These are phyloP conservation scores for Micromesistius poutassou DNA, from an alignment of 2,797 vertebrate genomes.

Conservation along the genomic window DNA sequence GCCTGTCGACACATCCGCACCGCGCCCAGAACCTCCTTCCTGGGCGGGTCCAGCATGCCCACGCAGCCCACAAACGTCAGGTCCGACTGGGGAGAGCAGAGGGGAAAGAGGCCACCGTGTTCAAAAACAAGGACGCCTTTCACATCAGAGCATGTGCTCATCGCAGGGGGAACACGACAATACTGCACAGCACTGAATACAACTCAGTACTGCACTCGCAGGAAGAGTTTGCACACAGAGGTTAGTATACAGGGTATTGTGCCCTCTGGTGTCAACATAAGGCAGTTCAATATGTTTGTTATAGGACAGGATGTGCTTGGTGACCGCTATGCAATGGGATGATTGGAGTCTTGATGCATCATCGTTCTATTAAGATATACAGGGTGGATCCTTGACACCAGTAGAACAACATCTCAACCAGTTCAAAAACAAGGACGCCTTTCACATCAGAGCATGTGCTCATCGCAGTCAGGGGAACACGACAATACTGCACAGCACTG, in stretches of 20 bases:
- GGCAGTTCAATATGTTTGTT: no score
- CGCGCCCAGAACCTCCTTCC: slow-evolving; percentile 74
- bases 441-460: neutral
- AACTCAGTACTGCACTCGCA: neutral
- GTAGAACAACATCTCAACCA: no score
- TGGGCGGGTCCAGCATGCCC: slow-evolving; percentile 79
- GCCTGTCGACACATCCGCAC: slow-evolving; percentile 79
- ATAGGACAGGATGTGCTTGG: no score
- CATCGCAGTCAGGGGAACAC: neutral
- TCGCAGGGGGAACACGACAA: neutral
- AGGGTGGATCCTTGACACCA: no score
- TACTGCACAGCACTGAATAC: neutral
- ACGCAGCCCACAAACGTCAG: slow-evolving; percentile 79
- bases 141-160: neutral
- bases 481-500: neutral
- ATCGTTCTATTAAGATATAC: no score
- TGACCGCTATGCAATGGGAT: no score
- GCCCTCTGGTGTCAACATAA: no score
- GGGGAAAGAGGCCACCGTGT: neutral
- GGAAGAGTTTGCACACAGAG: no score
- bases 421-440: no score
- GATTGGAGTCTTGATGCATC: no score
- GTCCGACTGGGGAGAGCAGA: slow-evolving; percentile 60
- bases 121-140: neutral
- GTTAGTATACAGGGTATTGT: no score